Evolutionary conservation across 2,113 vertebrate genomes (phyloP), one percentile per base, ranked within the genome.

Genomic region (Mugil cephalus): DNA sequence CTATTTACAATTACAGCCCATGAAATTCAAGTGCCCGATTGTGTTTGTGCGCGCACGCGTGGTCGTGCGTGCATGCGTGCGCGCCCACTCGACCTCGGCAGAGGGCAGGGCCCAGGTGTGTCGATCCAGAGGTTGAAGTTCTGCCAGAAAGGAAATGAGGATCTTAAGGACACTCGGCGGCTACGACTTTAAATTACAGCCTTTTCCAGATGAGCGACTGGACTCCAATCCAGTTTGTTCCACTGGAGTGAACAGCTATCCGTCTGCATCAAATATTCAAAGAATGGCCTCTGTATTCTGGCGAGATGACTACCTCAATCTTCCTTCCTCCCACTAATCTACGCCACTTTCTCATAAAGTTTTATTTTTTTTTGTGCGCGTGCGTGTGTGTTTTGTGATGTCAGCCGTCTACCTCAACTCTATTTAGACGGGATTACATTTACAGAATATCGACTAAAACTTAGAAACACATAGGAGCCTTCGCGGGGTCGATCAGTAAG

Each of bases 181-280:
- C 74, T 46, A 77, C 71, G 40, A 89, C 88, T 90, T 92, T 86
- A 94, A 93, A 94, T 93, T 89, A 91, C 84, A 89, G 87, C 81
- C 88, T 90, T 87, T 94, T 93, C 91, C 91, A 93, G 91, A 92
- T 90, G 93, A 93, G 89, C 82, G 82, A 81, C 86, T 82, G 86
- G 88, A 89, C 87, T 92, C 89, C 90, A 92, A 93, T 94, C 87
- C 88, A 87, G 90, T 93, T 94, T 93, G 93, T 94, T 95, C 93
- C 91, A 75, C 90, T 85, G 92, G 90, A 94, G 91, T 92, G 93
- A 91, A 80, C 93, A 93, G 77, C 92, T 74, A 92, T 94, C 93
- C 85, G 87, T 91, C 88, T 88, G 84, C 92, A 94, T 94, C 91
- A 94, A 94, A 94, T 93, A 94, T 95, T 95, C 91, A 93, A 91